A percentile compares a stretch with the other conserved stretches of the same genome.
Conservation (phyloP, 2,113 vertebrate genomes). For the Osmerus mordax region DNA sequence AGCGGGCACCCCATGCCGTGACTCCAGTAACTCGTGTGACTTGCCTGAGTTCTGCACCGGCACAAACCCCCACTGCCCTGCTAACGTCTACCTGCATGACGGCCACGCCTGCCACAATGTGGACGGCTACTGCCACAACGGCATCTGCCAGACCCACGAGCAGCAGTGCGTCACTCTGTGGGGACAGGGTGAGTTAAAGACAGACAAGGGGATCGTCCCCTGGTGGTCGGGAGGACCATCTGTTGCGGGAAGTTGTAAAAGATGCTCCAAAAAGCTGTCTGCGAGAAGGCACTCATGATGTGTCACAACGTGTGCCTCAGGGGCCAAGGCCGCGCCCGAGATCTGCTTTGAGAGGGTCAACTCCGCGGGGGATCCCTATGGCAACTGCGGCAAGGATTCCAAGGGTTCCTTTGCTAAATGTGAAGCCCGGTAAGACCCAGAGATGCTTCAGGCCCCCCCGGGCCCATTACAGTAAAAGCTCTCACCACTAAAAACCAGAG, state of each 20-base stretch:
- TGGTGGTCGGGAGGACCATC: too few species aligned
- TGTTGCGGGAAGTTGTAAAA: too few species aligned
- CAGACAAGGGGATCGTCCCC: background rate
- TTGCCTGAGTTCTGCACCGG: slow-evolving; percentile 96
- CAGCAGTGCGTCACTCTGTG: slow-evolving; percentile 96
- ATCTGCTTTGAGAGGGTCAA: slow-evolving; percentile 98
- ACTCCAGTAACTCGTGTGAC: slow-evolving; percentile 88
- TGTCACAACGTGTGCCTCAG: slow-evolving; percentile 57
- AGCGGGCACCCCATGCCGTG: slow-evolving; percentile 85
- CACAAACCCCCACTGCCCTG: slow-evolving; percentile 84
- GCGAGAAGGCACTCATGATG: too few species aligned
- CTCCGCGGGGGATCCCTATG: slow-evolving; percentile 95
- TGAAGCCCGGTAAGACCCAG: slow-evolving; percentile 77
- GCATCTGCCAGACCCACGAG: slow-evolving; percentile 96
- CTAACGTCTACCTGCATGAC: slow-evolving; percentile 95
- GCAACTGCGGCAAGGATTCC: slow-evolving; percentile 95
- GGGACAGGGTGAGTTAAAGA: slow-evolving; percentile 80
- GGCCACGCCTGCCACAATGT: slow-evolving; percentile 83
- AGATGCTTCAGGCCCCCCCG: too few species aligned
- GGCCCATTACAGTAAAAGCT: too few species aligned
- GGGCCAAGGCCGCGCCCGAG: slow-evolving; percentile 92
- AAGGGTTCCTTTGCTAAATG: slow-evolving; percentile 91
- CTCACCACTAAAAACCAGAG: too few species aligned
- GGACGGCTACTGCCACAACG: slow-evolving; percentile 94
- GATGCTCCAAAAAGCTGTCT: too few species aligned